Conservation (phyloP, 2,888 invertebrate genomes). For the Cephus nigrinus region DNA sequence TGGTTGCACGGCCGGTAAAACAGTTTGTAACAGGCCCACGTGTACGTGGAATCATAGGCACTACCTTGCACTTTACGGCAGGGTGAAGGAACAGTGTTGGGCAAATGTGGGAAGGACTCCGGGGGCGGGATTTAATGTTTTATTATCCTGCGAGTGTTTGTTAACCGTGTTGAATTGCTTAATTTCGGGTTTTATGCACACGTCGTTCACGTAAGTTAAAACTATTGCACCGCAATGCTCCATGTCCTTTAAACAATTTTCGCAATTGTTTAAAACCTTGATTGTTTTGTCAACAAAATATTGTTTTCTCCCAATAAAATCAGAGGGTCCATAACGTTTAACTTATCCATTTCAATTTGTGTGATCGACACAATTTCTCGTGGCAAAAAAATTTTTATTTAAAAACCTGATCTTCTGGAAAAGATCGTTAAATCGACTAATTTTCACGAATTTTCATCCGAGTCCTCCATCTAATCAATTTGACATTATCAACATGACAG, state of each 20-base stretch:
- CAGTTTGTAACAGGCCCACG: not conserved
- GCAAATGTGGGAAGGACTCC: slow-evolving; percentile 18
- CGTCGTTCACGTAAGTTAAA: slow-evolving; percentile 40
- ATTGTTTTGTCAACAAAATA: not conserved
- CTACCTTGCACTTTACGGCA: not conserved
- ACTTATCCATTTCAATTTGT: too few relatives aligned
- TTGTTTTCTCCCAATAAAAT: not conserved
- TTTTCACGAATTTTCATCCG: not conserved
- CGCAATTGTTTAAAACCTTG: not conserved
- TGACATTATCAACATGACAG: not conserved
- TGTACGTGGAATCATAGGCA: not conserved
- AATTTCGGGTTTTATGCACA: slow-evolving; percentile 49
- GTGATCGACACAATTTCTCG: not conserved
- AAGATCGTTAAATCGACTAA: not conserved
- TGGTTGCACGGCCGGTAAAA: slow-evolving; percentile 9
- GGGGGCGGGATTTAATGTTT: slow-evolving; percentile 36
- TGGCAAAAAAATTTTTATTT: not conserved
- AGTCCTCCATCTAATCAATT: not conserved
- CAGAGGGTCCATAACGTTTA: too few relatives aligned
- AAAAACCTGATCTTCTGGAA: not conserved
- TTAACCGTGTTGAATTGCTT: slow-evolving; percentile 53
- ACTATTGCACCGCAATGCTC: slow-evolving; percentile 37
- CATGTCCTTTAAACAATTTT: slow-evolving; percentile 10
- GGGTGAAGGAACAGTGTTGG: not conserved
- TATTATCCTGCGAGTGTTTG: slow-evolving; percentile 45